Percentiles rank a stretch among this genome's conserved stretches.
These are phyloP conservation scores for Chrysogorgia sp. DNA, from an alignment of 92 coral and sea anemone genomes.

Conservation along the genomic window DNA sequence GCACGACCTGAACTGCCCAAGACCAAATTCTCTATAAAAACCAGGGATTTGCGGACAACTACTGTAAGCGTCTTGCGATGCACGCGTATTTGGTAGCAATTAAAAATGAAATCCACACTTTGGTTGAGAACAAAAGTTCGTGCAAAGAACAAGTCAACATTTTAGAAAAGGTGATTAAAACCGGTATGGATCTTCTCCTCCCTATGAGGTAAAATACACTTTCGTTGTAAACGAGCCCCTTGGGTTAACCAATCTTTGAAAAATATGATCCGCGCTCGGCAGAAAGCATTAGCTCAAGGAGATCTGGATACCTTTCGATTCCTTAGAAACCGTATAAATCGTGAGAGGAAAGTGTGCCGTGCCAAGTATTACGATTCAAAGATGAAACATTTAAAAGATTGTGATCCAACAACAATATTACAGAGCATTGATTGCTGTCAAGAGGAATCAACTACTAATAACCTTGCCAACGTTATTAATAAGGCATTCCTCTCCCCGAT, in stretches of 20 bases:
- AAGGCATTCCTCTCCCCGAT: no score
- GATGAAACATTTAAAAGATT: conserved; percentile 6
- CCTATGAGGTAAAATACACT: background rate
- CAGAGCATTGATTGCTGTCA: background rate
- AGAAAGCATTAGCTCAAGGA: background rate
- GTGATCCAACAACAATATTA: background rate
- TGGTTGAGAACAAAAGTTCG: no score
- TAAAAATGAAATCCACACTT: no score
- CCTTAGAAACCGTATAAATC: background rate
- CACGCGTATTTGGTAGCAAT: no score
- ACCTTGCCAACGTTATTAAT: no score
- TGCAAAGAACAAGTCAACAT: no score
- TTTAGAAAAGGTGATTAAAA: no score
- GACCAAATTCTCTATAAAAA: no score
- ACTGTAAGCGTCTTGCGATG: no score
- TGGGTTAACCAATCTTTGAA: background rate
- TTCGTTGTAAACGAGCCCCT: background rate
- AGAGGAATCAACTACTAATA: background rate
- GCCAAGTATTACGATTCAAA: conserved; percentile 7
- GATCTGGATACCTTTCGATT: background rate
- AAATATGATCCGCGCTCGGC: background rate
- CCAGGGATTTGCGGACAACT: no score
- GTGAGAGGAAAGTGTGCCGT: background rate
- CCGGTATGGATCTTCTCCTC: background rate
- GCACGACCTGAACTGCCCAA: no score